Evolutionary conservation across 2,113 vertebrate genomes (phyloP), one percentile per base, ranked within the genome.

Genomic region (Perca flavescens): DNA sequence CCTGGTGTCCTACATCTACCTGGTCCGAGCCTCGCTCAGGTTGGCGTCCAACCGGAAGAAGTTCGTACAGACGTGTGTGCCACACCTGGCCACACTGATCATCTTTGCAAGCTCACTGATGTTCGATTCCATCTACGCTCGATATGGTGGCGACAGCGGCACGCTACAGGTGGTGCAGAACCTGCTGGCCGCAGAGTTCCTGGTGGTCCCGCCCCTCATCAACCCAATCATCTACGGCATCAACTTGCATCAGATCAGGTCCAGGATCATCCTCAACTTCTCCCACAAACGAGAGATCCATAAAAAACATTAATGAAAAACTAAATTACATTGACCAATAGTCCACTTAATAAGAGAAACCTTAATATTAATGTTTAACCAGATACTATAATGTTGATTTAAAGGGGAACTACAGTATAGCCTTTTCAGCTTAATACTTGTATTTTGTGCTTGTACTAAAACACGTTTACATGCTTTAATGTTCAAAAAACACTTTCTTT

Each of bases 221-320:
- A 95, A 94, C 79, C 94, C 94, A 10, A 69, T 94, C 66, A 91
- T 94, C 60, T 95, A 95, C 25, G 94, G 94, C 25, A 73, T 95
- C 25, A 93, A 92, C 6, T 74, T 94, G 77, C 88, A 91, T 3
- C 71, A 90, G 80, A 89, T 94, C 67, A 75, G 93, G 4, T 50
- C 58, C 52, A 52, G 53, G 25, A 76, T 93, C 36, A 3, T 82
- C 15, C 75, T 22, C 5, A 47, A 47, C 46, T 60, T 88, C 74
- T 64, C 0, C 28, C 17, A 3, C 53, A 75, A 25, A 13, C 21
- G 40, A 1, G 15, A 53, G 14, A 6, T 5, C 8, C 9, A 19
- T 1, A 36, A 21, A 12, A 3, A 19, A 22, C 21, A 3, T 2
- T 12, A 14, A 15, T 25, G 22, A 62, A 36, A 34, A 21, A 52